Evolutionary conservation across 37 sponge, comb jelly and placozoan species (phyloP), one percentile per base, ranked within the genome.

Genomic region (Bolinopsis microptera): DNA sequence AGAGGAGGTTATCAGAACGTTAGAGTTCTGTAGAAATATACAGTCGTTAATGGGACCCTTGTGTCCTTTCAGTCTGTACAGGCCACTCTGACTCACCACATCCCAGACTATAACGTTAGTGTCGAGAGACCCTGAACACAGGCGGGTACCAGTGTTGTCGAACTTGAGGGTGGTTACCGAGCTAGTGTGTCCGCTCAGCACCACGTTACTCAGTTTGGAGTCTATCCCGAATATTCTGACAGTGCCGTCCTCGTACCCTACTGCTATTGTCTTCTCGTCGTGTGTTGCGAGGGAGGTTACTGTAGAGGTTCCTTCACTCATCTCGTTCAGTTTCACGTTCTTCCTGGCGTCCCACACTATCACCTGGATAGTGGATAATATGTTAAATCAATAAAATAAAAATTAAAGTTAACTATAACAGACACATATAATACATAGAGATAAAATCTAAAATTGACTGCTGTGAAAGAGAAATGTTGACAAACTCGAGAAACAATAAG

Each of bases 31-130:
- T 38, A 96, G 9, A 61, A 96, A 93, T 0, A 32, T 2, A 35
- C 95, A 95, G 35, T 88, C 93, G 5, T 97, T 98, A 67, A 98
- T 90, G 22, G 96, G 94, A 61, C 95, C 98, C 35, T 96, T 96
- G 92, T 98, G 98, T 0, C 98, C 98, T 72, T 93, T 95, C 39
- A 98, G 94, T 68, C 95, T 92, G 92, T 38, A 96, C 67, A 98
- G 94, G 23, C 98, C 98, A 37, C 86, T 38, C 69, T 97, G 96
- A 38, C 83, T 92, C 21, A 98, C 94, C 0, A 97, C 94, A 93
- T 98, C 98, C 98, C 98, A 98, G 37, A 98, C 76, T n/a, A 97
- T 94, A 8, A 98, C 95, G 94, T 95, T 80, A 28, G 95, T 96
- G 93, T 97, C 98, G 95, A 94, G 77, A 39, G 95, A 90, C 27